Evolutionary conservation across 2,113 vertebrate genomes (phyloP), one percentile per base, ranked within the genome.

Genomic region (Dryoscopus gambensis): DNA sequence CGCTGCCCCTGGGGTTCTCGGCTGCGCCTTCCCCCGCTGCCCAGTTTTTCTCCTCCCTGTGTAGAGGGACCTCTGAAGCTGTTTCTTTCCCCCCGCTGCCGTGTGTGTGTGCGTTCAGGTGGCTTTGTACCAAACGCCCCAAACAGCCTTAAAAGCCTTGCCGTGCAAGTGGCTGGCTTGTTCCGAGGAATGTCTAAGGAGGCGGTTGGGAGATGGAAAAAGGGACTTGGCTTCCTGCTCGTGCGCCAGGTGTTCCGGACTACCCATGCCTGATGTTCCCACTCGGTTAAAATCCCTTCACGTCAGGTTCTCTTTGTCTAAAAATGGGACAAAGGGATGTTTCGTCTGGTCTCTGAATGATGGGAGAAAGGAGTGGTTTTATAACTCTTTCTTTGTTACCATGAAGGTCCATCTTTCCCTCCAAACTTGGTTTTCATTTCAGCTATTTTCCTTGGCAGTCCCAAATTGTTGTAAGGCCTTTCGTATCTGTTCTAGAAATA

Each of bases 31-130:
- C 7, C 9, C 9, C 17, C 10, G 0, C 62, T 9, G 14, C 1
- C 21, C 2, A 0, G 4, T 22, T 81, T n/a, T 31, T 10, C 18
- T 18, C 1, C 17, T 53, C 28, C 18, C 25, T 5, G 3, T 3
- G 0, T 1, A 20, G 8, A 8, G 13, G 8, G 6, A 10, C 7
- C 24, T 8, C 24, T 17, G 22, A 7, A 28, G 44, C 3, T 11
- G 5, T 56, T 75, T 63, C 10, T 42, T n/a, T 3, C 5, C 5
- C 40, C 40, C 40, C n/a, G n/a, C n/a, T n/a, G n/a, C n/a, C n/a
- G n/a, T n/a, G 3, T 6, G 12, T 22, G 44, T 1, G 1, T 21
- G 23, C 28, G 14, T 20, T 62, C 31, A 8, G 18, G 17, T 62
- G 75, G 40, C 46, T 89, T 89, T 49, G 15, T 20, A 28, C 15